Base-by-base conservation (phyloP, 2,113 vertebrate genomes). In the Stigmatopora nigra region DNA sequence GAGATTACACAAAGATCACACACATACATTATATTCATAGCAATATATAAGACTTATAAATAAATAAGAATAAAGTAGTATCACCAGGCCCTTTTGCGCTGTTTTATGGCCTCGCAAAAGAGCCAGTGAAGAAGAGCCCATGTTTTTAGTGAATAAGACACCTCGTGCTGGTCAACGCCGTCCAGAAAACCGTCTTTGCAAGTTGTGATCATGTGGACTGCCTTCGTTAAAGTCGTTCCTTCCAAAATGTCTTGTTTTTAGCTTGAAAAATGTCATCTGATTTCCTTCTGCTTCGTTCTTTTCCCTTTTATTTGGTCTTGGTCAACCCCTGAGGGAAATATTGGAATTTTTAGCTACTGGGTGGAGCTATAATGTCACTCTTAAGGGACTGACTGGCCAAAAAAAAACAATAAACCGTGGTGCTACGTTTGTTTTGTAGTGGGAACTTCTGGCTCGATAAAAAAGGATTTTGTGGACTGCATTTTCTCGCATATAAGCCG, bases 121-220 rank as follows among this genome's bases (percentile, higher is more conserved):
- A 75, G 71, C 67, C 72, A 71, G 65, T 65, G 71, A 81, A 72
- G 71, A 81, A 72, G 73, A 83, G 71, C 77, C 66, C 75, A 66
- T 71, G 77, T 73, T 78, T 78, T 86, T 19, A 20, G 20, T 45
- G 41, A 61, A 20, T 82, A 86, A 86, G 79, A 88, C 85, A 87
- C 70, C 77, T 56, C 72, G 79, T 79, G 79, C 78, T 87, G 81
- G 79, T 82, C 85, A 73, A 62, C 72, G 78, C 69, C 76, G 66
- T 66, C 74, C 70, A 52, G n/a, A 64, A 47, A 51, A 71, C 46
- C 68, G 69, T 19, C 68, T 68, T 68, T 71, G 73, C 76, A 82
- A 65, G 78, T 64, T 82, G 82, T 87, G 83, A 83, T 87, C 82
- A 85, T 72, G 67, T 71, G 82, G 86, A 88, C 84, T 74, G 67